Evolutionary conservation across 1,140 invertebrate species (phyloP).

Genomic region (Galleria mellonella): DNA sequence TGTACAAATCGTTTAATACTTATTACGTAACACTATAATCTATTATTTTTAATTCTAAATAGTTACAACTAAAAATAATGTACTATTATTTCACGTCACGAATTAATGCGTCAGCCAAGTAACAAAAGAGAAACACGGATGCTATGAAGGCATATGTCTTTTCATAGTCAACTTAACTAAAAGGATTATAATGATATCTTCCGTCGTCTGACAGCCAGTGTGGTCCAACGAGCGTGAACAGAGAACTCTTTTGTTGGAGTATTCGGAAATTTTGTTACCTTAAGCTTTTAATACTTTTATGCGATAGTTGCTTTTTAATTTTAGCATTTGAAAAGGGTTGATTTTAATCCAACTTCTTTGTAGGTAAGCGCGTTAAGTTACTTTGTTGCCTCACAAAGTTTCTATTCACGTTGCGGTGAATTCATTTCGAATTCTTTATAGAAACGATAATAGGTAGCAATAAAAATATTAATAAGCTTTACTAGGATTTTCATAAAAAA

Average conservation of each 20-base stretch:
- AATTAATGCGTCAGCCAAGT: constrained; percentile 23
- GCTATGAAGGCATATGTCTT: constrained; percentile 52
- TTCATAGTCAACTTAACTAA: constrained; percentile 72
- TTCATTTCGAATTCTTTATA: constrained; percentile 41
- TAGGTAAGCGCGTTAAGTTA: constrained; percentile 34
- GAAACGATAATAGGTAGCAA: constrained; percentile 10
- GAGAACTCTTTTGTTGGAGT: constrained; percentile 50
- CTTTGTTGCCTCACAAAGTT: constrained; percentile 42
- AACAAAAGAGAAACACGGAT: constrained; percentile 49
- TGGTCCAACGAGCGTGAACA: constrained; percentile 64
- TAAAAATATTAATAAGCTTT: not conserved
- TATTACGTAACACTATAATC: not conserved
- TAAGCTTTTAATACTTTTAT: constrained; percentile 71
- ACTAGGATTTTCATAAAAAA: constrained; percentile 4
- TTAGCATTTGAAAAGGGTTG: constrained; percentile 62
- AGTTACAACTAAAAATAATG: constrained; percentile 3
- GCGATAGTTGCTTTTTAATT: constrained; percentile 66
- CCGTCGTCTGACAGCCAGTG: constrained; percentile 64
- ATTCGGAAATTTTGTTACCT: constrained; percentile 52
- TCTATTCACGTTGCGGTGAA: constrained; percentile 47
- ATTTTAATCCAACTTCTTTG: constrained; percentile 56
- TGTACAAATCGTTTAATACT: too few species aligned
- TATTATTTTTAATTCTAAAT: not conserved
- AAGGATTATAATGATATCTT: constrained; percentile 73
- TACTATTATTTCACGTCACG: constrained; percentile 23